These are phyloP conservation scores for Alouatta palliata DNA, from an alignment of 2,113 vertebrate genomes.

Conservation along the genomic window DNA sequence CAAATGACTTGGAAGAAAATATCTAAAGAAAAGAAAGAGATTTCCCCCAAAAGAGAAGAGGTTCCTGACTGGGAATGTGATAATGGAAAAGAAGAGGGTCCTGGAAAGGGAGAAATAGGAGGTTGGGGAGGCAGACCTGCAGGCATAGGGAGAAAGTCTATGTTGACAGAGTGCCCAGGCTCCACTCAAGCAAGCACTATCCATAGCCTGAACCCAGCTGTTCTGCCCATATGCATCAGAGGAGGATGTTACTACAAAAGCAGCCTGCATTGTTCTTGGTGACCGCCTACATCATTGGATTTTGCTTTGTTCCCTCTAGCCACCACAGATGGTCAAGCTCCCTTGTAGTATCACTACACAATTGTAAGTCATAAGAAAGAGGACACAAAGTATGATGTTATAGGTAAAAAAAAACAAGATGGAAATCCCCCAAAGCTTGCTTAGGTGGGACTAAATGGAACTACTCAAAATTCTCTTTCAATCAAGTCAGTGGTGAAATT, in stretches of 20 bases:
- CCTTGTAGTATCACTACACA: not conserved
- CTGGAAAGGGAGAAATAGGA: not conserved
- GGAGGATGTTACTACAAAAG: not conserved
- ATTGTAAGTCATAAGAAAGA: conserved; percentile 12
- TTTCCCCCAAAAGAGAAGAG: not conserved
- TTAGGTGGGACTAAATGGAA: not conserved
- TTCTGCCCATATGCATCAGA: not conserved
- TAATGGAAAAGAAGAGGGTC: not conserved
- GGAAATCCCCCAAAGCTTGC: not conserved
- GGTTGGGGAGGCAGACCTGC: not conserved
- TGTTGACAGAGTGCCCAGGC: not conserved
- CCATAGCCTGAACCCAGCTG: not conserved
- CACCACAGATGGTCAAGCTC: not conserved
- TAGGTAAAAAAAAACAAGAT: not conserved
- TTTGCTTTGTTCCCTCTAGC: not conserved
- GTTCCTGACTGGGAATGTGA: not conserved
- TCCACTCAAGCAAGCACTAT: not conserved
- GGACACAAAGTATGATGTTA: not conserved
- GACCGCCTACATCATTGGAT: not conserved
- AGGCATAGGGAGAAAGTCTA: not conserved
- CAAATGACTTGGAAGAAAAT: not conserved
- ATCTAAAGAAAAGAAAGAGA: not conserved
- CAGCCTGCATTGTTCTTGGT: not conserved
- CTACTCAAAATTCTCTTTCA: not conserved
- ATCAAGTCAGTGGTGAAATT: not conserved